A percentile compares a stretch with the other conserved stretches of the same genome.
Conservation (phyloP, 2,797 vertebrate species). For the Rhodeus uyekii region DNA sequence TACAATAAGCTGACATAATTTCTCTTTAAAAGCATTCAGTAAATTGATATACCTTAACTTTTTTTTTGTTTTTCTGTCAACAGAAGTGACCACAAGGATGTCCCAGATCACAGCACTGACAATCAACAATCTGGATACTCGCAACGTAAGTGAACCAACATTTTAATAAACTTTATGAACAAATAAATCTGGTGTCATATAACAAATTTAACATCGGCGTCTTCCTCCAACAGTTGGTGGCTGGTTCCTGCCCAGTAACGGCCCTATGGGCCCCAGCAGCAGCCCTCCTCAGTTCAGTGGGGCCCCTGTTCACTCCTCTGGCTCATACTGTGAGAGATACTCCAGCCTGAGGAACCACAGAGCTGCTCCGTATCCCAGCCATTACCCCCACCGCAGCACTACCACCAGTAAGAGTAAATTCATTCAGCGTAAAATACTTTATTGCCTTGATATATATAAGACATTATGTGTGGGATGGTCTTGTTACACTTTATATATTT, state of each 20-base stretch:
- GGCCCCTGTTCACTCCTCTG: conserved; percentile 72
- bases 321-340: conserved; percentile 82
- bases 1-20: not conserved
- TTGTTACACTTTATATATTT: too few species aligned
- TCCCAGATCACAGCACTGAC: conserved; percentile 74
- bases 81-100: conserved; percentile 81
- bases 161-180: not conserved
- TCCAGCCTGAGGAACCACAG: conserved; percentile 77
- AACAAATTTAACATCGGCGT: not conserved
- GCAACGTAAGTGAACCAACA: conserved; percentile 70
- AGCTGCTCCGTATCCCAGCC: conserved; percentile 77
- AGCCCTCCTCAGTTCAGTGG: conserved; percentile 80
- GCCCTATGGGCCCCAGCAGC: conserved; percentile 79
- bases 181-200: not conserved
- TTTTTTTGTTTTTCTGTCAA: conserved; percentile 26
- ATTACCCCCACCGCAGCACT: conserved; percentile 78
- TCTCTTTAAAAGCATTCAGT: conserved; percentile 11
- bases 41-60: too few species aligned
- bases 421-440: not conserved
- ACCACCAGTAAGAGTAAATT: conserved; percentile 68
- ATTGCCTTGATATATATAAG: not conserved
- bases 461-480: too few species aligned
- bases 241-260: conserved; percentile 81
- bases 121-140: conserved; percentile 80
- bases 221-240: conserved; percentile 72